Conservation (phyloP, 1,140 invertebrate genomes). For the fruit fly (Drosophila melanogaster) region DNA sequence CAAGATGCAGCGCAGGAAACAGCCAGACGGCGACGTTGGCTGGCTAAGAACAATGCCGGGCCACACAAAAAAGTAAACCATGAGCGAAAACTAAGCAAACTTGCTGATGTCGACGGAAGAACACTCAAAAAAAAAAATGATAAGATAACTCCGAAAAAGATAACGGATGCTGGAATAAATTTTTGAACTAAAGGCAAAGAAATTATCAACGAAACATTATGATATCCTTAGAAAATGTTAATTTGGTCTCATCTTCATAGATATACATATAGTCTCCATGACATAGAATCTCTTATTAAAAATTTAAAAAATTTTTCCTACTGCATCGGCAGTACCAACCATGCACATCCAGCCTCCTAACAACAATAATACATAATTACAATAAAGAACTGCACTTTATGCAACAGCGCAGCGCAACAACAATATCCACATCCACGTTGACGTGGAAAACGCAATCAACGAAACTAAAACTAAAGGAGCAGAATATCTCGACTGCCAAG, state of each 20-base stretch:
- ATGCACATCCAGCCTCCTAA: constrained; percentile 13
- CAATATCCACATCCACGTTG: constrained; percentile 23
- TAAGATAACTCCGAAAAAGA: neutral
- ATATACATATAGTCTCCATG: too few species aligned
- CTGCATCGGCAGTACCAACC: constrained; percentile 4
- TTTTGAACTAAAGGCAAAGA: too few species aligned
- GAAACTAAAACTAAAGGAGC: constrained; percentile 46
- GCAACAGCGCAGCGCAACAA: constrained; percentile 42
- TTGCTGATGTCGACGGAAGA: constrained; percentile 30
- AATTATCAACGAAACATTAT: too few species aligned
- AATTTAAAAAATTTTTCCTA: neutral
- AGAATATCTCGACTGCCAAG: constrained; percentile 20
- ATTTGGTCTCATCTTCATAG: too few species aligned
- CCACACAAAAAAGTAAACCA: constrained; percentile 40
- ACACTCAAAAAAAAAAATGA: neutral
- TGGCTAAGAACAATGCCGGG: constrained; percentile 71
- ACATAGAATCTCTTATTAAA: too few species aligned
- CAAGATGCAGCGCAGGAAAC: constrained; percentile 52
- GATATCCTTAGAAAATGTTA: too few species aligned
- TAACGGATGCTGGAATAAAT: too few species aligned
- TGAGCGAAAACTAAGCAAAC: constrained; percentile 48
- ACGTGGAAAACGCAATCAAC: constrained; percentile 65
- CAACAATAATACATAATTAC: constrained; percentile 67
- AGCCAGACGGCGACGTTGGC: constrained; percentile 33
- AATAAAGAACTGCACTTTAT: constrained; percentile 67